A percentile compares a stretch with the other conserved stretches of the same genome.
Conservation (phyloP, 2,113 vertebrate species). For the Nycticryphes semicollaris region DNA sequence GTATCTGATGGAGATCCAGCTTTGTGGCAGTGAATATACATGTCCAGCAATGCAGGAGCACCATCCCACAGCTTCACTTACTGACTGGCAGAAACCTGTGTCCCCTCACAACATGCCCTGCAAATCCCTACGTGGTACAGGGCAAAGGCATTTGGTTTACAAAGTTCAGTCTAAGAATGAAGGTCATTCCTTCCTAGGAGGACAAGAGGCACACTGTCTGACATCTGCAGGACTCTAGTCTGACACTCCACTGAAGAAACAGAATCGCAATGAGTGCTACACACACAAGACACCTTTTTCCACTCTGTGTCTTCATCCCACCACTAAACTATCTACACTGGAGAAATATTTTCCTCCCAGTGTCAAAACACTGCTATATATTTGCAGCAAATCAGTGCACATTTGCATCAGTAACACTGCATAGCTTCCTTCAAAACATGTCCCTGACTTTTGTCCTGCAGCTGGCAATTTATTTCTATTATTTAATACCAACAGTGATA, state of each 20-base stretch:
- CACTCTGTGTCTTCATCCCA: neutral
- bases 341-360: neutral
- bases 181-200: neutral
- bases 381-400: neutral
- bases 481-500: constrained; percentile 41
- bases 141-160: neutral
- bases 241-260: neutral
- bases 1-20: neutral
- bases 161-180: neutral
- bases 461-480: constrained; percentile 30
- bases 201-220: rapidly evolving
- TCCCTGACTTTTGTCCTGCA: constrained; percentile 9
- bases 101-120: neutral
- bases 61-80: neutral
- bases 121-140: neutral
- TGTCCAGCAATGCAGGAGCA: neutral
- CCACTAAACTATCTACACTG: neutral
- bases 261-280: rapidly evolving
- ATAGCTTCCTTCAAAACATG: neutral
- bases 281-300: neutral
- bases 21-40: neutral
- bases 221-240: neutral
- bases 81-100: neutral
- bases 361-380: neutral
- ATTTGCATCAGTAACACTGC: neutral